Evolutionary conservation across 2,113 vertebrate genomes (phyloP).

Genomic region (Plecotus auritus): DNA sequence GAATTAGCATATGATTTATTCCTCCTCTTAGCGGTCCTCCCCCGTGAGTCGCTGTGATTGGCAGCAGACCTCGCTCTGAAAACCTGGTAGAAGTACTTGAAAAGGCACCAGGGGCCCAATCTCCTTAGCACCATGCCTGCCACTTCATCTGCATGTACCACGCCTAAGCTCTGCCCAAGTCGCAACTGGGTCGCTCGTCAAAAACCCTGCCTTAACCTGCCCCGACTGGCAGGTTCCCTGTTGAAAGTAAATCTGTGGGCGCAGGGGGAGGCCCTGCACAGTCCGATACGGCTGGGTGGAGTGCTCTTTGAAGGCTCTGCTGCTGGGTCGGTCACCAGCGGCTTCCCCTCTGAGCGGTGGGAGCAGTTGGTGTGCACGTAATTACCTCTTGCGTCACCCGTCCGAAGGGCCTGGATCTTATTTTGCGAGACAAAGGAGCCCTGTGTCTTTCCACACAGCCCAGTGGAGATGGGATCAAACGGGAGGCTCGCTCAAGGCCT

Average conservation of each 20-base stretch:
- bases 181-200: neutral
- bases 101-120: constrained; percentile 15
- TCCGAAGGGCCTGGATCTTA: constrained; percentile 20
- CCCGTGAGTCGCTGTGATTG: neutral
- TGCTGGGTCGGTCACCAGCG: neutral
- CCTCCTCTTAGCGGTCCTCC: neutral
- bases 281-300: neutral
- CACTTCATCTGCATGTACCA: no score
- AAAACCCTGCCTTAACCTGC: neutral
- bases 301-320: neutral
- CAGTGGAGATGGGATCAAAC: constrained; percentile 5
- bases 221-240: neutral
- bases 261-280: no score
- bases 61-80: neutral
- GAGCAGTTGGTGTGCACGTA: neutral
- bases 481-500: neutral
- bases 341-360: neutral
- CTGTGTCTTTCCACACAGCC: constrained; percentile 1
- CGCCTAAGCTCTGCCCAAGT: neutral
- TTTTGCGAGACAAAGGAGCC: constrained; percentile 37
- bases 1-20: constrained; percentile 39
- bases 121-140: neutral
- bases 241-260: neutral
- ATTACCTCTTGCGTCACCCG: neutral
- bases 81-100: constrained; percentile 51